These are phyloP conservation scores for Aplochiton taeniatus DNA, from an alignment of 2,797 vertebrate species.

Conservation along the genomic window DNA sequence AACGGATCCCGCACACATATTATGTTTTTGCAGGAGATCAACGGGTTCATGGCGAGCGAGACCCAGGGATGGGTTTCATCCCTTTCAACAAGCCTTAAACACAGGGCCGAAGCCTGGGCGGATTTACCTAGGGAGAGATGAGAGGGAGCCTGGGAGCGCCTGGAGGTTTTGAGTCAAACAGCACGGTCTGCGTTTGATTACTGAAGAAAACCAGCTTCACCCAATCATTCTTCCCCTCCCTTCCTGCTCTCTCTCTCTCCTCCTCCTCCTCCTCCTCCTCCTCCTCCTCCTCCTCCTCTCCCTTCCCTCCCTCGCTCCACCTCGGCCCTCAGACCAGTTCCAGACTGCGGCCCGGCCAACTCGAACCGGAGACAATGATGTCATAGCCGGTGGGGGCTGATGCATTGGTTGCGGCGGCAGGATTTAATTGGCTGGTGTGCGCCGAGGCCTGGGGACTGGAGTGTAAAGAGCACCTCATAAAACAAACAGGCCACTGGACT, in stretches of 20 bases:
- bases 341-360: constrained; percentile 34
- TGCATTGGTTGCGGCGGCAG: constrained; percentile 39
- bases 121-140: no score
- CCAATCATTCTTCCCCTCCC: constrained; percentile 25
- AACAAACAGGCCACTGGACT: constrained; percentile 18
- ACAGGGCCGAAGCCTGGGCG: no score
- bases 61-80: no score
- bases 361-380: constrained; percentile 47
- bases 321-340: constrained; percentile 36
- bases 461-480: constrained; percentile 52
- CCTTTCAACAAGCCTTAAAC: no score
- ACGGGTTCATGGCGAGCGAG: background rate
- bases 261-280: constrained; percentile 12
- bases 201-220: constrained; percentile 36
- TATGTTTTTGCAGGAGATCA: background rate
- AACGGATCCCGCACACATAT: background rate
- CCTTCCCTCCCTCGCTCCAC: constrained; percentile 15
- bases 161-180: background rate
- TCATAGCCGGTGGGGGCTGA: constrained; percentile 39
- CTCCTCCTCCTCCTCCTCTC: constrained; percentile 23
- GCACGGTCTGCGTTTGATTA: constrained; percentile 40
- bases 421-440: constrained; percentile 44
- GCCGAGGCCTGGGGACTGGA: constrained; percentile 32
- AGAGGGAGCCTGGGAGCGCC: no score
- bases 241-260: background rate